Evolutionary conservation across 1,140 invertebrate species (phyloP).

Genomic region (Myzus persicae): DNA sequence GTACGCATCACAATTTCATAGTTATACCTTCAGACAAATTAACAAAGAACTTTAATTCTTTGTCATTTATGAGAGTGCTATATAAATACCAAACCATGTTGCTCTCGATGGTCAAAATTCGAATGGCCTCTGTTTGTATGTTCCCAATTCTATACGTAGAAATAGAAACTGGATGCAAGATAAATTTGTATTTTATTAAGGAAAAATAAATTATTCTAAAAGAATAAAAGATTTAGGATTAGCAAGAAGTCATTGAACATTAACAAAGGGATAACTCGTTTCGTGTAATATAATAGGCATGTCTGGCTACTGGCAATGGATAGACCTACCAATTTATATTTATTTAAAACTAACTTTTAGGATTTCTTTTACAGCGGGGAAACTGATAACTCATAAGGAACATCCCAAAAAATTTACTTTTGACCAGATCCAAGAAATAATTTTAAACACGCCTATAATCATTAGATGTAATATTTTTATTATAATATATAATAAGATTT

Average conservation of each 20-base stretch:
- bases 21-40: slow-evolving; percentile 19
- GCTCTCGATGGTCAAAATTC: slow-evolving; percentile 21
- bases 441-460: too few species aligned
- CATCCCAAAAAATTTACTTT: background rate
- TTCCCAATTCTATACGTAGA: background rate
- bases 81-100: slow-evolving; percentile 9
- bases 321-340: background rate
- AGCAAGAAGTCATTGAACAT: background rate
- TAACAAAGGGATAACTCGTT: background rate
- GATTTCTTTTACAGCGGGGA: background rate
- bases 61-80: background rate
- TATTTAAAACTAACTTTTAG: background rate
- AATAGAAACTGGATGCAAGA: background rate
- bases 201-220: background rate
- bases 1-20: slow-evolving; percentile 19
- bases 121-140: slow-evolving; percentile 16
- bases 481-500: background rate
- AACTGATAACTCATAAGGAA: background rate
- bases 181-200: background rate
- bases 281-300: background rate
- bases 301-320: background rate
- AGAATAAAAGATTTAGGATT: background rate
- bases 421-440: background rate
- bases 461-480: background rate
- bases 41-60: slow-evolving; percentile 28